These are phyloP conservation scores for Margarornis squamiger DNA, from an alignment of 2,797 vertebrate genomes.

Conservation along the genomic window DNA sequence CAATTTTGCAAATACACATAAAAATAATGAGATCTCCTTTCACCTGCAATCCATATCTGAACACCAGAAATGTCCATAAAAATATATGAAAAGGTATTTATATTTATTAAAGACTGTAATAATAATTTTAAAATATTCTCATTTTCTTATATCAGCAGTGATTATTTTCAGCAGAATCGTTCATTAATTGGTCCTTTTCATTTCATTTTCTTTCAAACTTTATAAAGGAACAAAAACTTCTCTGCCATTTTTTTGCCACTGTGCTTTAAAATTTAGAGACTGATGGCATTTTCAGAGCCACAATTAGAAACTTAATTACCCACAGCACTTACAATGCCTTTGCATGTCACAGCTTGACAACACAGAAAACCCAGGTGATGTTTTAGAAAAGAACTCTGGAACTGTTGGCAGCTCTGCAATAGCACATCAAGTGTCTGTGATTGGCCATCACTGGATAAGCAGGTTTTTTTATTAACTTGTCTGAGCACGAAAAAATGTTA, in stretches of 20 bases:
- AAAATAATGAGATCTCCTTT: not conserved
- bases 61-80: not conserved
- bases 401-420: not conserved
- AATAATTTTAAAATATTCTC: not conserved
- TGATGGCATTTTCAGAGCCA: not conserved
- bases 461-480: conserved; percentile 20
- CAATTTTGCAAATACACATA: not conserved
- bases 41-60: not conserved
- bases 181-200: not conserved
- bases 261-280: not conserved
- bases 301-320: not conserved
- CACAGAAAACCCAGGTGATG: not conserved
- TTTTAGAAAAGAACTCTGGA: not conserved
- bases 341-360: not conserved
- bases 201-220: not conserved
- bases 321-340: not conserved
- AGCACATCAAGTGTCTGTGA: not conserved
- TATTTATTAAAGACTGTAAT: not conserved
- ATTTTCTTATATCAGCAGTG: not conserved
- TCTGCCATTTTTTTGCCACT: not conserved
- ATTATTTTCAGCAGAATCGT: not conserved
- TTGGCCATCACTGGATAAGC: not conserved
- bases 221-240: not conserved
- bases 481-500: not conserved
- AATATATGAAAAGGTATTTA: not conserved